These are phyloP conservation scores for Ochlodes sylvanus DNA, from an alignment of 2,888 invertebrate species.

Conservation along the genomic window DNA sequence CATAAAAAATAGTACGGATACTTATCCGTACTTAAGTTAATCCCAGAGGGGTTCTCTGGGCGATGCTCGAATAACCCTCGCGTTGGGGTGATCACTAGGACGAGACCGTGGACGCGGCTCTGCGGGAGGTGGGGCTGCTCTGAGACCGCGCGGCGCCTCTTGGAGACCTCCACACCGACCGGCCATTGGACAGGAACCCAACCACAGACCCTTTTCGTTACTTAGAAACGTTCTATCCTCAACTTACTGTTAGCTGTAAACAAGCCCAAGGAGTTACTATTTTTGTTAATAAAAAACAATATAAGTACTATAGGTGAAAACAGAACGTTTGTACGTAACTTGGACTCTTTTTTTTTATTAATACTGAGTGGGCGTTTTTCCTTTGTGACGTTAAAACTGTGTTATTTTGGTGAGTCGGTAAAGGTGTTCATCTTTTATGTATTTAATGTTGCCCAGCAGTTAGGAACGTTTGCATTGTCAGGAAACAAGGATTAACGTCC, in stretches of 20 bases:
- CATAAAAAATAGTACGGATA: neutral
- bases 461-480: too few species aligned
- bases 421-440: too few species aligned
- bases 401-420: too few species aligned
- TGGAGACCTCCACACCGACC: slow-evolving; percentile 45
- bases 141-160: slow-evolving; percentile 68
- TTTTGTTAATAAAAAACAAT: neutral
- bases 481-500: too few species aligned
- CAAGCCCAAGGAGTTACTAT: too few species aligned
- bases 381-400: too few species aligned
- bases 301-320: neutral
- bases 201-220: neutral
- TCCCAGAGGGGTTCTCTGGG: slow-evolving; percentile 17
- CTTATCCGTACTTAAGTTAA: neutral
- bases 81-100: slow-evolving; percentile 83
- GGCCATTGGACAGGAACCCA: neutral
- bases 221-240: neutral
- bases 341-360: neutral
- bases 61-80: slow-evolving; percentile 36
- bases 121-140: slow-evolving; percentile 97
- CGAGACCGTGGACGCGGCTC: slow-evolving; percentile 97
- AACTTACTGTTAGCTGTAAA: too few species aligned
- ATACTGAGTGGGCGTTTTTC: too few species aligned
- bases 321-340: neutral
- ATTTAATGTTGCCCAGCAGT: too few species aligned